Conservation (phyloP, 2,888 invertebrate genomes). For the Rhagophthalmus giganteus region DNA sequence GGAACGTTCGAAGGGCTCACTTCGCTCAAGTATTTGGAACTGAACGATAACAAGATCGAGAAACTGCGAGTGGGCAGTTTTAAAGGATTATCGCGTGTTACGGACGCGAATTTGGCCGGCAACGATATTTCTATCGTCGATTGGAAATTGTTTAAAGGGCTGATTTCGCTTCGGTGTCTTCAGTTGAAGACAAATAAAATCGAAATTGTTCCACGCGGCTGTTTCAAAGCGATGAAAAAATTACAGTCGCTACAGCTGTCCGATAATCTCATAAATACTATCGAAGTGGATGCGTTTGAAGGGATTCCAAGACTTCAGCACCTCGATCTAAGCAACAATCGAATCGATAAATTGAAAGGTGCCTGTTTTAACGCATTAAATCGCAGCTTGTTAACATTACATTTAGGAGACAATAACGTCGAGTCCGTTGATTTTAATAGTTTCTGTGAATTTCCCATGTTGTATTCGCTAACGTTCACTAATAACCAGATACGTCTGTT, state of each 20-base stretch:
- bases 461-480: not conserved
- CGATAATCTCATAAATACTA: not conserved
- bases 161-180: not conserved
- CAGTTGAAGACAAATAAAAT: not conserved
- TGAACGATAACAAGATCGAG: slow-evolving; percentile 14
- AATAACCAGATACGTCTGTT: not conserved
- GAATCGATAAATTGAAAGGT: not conserved
- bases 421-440: not conserved
- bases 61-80: not conserved
- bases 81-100: not conserved
- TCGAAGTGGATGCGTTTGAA: slow-evolving; percentile 1
- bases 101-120: not conserved
- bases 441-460: not conserved
- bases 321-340: slow-evolving; percentile 1
- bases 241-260: not conserved
- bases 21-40: slow-evolving; percentile 6
- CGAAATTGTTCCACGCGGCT: not conserved
- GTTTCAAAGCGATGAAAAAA: not conserved
- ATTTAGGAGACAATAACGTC: slow-evolving; percentile 1
- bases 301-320: not conserved
- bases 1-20: slow-evolving; percentile 12
- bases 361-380: not conserved
- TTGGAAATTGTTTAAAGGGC: not conserved
- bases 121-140: not conserved
- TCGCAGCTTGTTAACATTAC: not conserved